A percentile compares a stretch with the other conserved stretches of the same genome.
Conservation (phyloP, 1,140 invertebrate species). For the Stegodyphus dumicola region DNA sequence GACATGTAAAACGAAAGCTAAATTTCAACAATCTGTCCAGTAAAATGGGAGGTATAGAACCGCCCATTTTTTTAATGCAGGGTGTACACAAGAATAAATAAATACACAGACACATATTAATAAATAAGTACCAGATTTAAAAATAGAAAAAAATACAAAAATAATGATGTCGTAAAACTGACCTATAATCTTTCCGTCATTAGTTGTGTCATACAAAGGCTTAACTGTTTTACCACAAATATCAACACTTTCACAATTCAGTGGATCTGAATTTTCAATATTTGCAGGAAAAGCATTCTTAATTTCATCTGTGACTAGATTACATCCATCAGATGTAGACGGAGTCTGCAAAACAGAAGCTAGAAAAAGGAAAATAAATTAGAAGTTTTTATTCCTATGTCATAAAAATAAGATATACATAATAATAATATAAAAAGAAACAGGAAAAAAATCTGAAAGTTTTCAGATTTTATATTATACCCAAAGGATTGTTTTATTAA, state of each 20-base stretch:
- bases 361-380: not conserved
- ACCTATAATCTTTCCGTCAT: slow-evolving; percentile 29
- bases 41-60: too few relatives aligned
- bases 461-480: too few relatives aligned
- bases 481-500: too few relatives aligned
- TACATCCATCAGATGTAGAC: too few relatives aligned
- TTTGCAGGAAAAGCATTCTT: not conserved
- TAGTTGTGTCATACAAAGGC: slow-evolving; percentile 20
- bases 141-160: not conserved
- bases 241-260: slow-evolving; percentile 8
- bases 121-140: not conserved
- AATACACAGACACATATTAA: too few relatives aligned
- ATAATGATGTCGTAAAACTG: not conserved
- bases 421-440: too few relatives aligned
- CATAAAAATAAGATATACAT: too few relatives aligned
- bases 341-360: too few relatives aligned
- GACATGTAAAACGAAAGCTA: too few relatives aligned
- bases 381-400: not conserved
- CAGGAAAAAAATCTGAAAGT: too few relatives aligned
- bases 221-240: not conserved
- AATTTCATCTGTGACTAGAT: not conserved
- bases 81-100: too few relatives aligned
- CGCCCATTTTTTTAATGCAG: not conserved
- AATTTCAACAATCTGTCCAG: too few relatives aligned
- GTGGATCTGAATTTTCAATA: not conserved